A percentile compares a stretch with the other conserved stretches of the same genome.
These are phyloP conservation scores for Rousettus madagascariensis DNA, from an alignment of 2,797 vertebrate genomes.

Conservation along the genomic window DNA sequence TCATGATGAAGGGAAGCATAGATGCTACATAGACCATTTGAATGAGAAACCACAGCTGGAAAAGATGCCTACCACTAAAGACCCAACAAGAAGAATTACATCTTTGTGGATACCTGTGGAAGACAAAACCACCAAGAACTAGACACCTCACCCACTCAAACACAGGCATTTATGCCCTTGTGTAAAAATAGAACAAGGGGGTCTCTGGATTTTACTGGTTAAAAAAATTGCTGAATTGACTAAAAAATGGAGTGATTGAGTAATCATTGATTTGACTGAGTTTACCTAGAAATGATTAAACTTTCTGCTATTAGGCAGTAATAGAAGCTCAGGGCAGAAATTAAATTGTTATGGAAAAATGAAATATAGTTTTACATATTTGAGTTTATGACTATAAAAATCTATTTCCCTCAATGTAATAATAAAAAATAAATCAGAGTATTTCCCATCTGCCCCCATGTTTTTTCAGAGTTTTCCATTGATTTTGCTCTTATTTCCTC, in stretches of 20 bases:
- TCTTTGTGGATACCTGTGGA: not conserved
- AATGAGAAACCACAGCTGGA: not conserved
- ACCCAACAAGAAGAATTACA: not conserved
- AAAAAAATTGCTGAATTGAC: not conserved
- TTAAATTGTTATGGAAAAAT: conserved; percentile 46
- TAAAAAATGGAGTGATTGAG: not conserved
- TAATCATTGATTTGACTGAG: conserved; percentile 2
- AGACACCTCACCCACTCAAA: not conserved
- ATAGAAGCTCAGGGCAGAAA: conserved; percentile 33
- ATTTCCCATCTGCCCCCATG: not conserved
- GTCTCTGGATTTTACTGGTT: not conserved
- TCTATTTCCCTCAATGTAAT: not conserved
- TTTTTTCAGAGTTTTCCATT: not conserved
- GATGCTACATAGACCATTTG: not conserved
- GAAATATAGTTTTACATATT: not conserved
- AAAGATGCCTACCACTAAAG: not conserved
- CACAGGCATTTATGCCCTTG: not conserved
- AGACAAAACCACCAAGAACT: not conserved
- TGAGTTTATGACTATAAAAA: conserved; percentile 29
- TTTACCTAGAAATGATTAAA: conserved; percentile 46
- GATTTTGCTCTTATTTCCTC: conserved; percentile 12
- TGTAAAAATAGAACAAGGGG: not conserved
- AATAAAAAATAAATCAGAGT: conserved; percentile 8
- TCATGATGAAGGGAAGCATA: not conserved
- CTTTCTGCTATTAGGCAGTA: not conserved